Evolutionary conservation across 2,888 invertebrate genomes (phyloP).

Genomic region (Ditula angustiorana): DNA sequence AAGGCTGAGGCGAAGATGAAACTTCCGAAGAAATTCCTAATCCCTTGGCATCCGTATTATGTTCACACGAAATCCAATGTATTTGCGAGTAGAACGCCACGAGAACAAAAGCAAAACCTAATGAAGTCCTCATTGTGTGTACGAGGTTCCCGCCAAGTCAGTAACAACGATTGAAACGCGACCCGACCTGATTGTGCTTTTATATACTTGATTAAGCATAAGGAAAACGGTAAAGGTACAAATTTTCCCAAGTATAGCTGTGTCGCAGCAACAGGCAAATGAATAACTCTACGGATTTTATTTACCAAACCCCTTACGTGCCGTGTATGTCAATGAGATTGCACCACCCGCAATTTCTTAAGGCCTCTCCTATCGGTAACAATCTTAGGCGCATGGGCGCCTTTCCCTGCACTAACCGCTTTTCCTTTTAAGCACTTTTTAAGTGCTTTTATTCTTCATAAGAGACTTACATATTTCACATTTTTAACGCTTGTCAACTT

Average conservation of each 20-base stretch:
- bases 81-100: slow-evolving; percentile 44
- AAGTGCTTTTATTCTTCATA: no score
- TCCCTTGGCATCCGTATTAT: slow-evolving; percentile 17
- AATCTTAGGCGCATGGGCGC: no score
- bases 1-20: slow-evolving; percentile 56
- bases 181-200: slow-evolving; percentile 9
- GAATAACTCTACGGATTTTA: neutral
- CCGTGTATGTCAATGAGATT: neutral
- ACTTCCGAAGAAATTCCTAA: slow-evolving; percentile 33
- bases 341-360: neutral
- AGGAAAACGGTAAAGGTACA: neutral
- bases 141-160: neutral
- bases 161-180: slow-evolving; percentile 7
- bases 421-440: no score
- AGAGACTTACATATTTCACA: no score
- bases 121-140: slow-evolving; percentile 50
- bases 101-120: slow-evolving; percentile 47
- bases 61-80: slow-evolving; percentile 45
- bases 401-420: no score
- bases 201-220: neutral
- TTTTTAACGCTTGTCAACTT: no score
- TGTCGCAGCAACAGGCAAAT: neutral
- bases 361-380: no score
- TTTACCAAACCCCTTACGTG: neutral
- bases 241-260: neutral